Conservation (phyloP, 2,888 invertebrate genomes). For the Baccha elongata region DNA sequence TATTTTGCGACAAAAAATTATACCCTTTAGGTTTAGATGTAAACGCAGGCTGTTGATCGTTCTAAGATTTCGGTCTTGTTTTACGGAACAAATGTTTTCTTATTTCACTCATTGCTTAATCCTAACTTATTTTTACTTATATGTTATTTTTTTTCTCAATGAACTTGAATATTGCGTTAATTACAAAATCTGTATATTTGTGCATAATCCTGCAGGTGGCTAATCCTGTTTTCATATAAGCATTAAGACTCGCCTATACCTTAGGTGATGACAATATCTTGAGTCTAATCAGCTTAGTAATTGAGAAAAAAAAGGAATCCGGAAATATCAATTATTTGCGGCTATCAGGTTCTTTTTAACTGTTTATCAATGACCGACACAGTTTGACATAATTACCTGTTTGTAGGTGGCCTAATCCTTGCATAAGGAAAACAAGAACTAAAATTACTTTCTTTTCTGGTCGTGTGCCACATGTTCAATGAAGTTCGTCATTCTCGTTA, state of each 20-base stretch:
- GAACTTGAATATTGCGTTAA: neutral
- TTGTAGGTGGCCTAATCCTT: conserved; percentile 66
- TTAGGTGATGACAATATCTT: conserved; percentile 14
- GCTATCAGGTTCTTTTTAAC: conserved; percentile 1
- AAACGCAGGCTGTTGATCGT: too few species aligned
- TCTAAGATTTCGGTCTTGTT: too few species aligned
- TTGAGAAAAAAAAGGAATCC: conserved; percentile 49
- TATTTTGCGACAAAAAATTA: too few species aligned
- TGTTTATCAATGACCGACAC: conserved; percentile 30
- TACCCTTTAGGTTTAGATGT: too few species aligned
- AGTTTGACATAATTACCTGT: conserved; percentile 63
- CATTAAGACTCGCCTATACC: conserved; percentile 1
- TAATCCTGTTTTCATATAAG: conserved; percentile 45
- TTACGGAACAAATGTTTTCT: too few species aligned
- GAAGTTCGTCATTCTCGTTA: neutral
- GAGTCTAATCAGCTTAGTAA: conserved; percentile 62
- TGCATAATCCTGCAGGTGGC: conserved; percentile 59
- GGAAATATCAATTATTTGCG: conserved; percentile 47
- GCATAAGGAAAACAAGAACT: conserved; percentile 30
- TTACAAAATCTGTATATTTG: neutral
- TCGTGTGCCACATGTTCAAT: conserved; percentile 54
- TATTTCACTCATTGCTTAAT: too few species aligned
- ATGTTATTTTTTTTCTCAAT: too few species aligned
- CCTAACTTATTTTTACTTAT: too few species aligned
- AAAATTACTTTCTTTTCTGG: neutral